These are phyloP conservation scores for Diploscapter pachys DNA, from an alignment of 1,140 invertebrate species.

Conservation along the genomic window DNA sequence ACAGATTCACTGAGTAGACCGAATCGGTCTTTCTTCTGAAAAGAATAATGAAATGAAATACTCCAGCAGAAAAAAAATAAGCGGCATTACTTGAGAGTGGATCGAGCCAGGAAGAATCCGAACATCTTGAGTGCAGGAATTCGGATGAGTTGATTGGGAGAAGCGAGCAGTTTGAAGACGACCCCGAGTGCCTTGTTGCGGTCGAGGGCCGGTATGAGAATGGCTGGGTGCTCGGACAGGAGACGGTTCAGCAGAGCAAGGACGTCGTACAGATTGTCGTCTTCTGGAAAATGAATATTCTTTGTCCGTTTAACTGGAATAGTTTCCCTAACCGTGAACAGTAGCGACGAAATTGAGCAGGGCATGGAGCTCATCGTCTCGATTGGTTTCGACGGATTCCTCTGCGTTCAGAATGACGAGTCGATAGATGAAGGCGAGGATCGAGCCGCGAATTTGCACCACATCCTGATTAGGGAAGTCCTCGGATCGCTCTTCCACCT, in stretches of 20 bases:
- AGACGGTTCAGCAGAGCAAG: constrained; percentile 91
- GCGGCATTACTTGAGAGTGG: constrained; percentile 80
- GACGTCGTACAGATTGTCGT: constrained; percentile 97
- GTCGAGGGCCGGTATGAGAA: constrained; percentile 85
- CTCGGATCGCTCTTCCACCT: neutral
- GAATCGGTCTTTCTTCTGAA: constrained; percentile 91
- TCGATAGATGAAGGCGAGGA: constrained; percentile 41
- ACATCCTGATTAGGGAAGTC: constrained; percentile 29
- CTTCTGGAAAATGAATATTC: constrained; percentile 66
- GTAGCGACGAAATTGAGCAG: constrained; percentile 96
- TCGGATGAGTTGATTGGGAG: constrained; percentile 88
- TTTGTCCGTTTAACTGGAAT: neutral
- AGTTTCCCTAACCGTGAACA: constrained; percentile 76
- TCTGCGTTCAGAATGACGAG: constrained; percentile 33
- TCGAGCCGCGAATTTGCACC: constrained; percentile 44
- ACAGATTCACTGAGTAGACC: constrained; percentile 95
- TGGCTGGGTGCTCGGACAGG: constrained; percentile 95
- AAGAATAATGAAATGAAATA: neutral
- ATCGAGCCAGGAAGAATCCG: constrained; percentile 86
- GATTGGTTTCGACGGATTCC: constrained; percentile 59
- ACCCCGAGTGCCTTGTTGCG: constrained; percentile 87
- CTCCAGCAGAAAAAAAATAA: constrained; percentile 51
- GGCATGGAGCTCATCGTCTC: constrained; percentile 96
- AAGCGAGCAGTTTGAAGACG: constrained; percentile 91
- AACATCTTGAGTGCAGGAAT: constrained; percentile 91